Percentiles rank a stretch among this genome's conserved stretches.
These are phyloP conservation scores for Zeus faber DNA, from an alignment of 2,113 vertebrate genomes.

Conservation along the genomic window DNA sequence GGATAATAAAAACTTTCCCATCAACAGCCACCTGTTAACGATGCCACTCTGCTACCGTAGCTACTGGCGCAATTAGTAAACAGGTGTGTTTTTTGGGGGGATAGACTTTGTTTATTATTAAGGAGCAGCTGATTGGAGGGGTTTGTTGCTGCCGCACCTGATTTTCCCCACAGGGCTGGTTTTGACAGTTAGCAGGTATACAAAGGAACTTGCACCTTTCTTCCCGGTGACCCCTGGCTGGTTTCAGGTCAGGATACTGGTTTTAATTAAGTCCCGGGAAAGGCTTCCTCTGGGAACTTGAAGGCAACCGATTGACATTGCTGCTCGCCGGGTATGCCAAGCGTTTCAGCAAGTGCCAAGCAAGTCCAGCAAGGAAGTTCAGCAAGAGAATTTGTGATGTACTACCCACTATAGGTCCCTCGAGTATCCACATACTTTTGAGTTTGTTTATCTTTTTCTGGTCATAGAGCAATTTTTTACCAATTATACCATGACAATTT, in stretches of 20 bases:
- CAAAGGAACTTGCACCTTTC: conserved; percentile 15
- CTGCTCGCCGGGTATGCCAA: too few relatives aligned
- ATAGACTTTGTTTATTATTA: conserved; percentile 18
- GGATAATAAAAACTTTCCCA: conserved; percentile 61
- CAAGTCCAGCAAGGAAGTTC: too few relatives aligned
- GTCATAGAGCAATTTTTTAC: too few relatives aligned
- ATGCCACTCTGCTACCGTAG: conserved; percentile 59
- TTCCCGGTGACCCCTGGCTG: conserved; percentile 5
- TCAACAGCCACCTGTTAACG: conserved; percentile 71
- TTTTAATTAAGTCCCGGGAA: too few relatives aligned
- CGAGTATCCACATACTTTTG: too few relatives aligned
- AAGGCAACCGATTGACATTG: too few relatives aligned
- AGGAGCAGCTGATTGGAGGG: background rate
- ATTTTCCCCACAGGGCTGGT: conserved; percentile 25
- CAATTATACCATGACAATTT: too few relatives aligned
- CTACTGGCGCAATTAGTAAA: conserved; percentile 64
- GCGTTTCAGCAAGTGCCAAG: too few relatives aligned
- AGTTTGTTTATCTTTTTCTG: too few relatives aligned
- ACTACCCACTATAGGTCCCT: too few relatives aligned
- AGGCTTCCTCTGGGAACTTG: too few relatives aligned
- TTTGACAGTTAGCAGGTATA: conserved; percentile 33
- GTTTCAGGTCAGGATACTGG: conserved; percentile 9
- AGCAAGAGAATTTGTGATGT: too few relatives aligned
- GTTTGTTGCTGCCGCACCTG: conserved; percentile 9
- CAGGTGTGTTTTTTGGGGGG: conserved; percentile 49